A percentile compares a stretch with the other conserved stretches of the same genome.
These are phyloP conservation scores for Eupithecia pulchellata DNA, from an alignment of 2,888 invertebrate species.

Conservation along the genomic window DNA sequence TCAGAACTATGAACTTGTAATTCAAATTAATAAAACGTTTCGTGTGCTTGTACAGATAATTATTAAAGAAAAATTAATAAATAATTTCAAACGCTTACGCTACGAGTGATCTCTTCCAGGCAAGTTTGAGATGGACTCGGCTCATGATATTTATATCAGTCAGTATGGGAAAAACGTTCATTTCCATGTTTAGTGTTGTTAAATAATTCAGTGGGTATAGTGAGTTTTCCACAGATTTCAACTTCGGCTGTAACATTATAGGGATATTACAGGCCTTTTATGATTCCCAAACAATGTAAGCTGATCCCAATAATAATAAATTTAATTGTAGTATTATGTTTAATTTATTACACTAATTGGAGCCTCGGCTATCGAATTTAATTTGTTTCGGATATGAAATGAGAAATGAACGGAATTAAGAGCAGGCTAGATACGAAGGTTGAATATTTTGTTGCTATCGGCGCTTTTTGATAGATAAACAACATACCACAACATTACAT, in stretches of 20 bases:
- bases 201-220: background rate
- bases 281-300: slow-evolving; percentile 31
- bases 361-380: slow-evolving; percentile 10
- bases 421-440: background rate
- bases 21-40: too few species aligned
- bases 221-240: background rate
- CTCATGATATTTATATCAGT: too few species aligned
- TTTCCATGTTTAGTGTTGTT: too few species aligned
- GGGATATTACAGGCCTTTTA: slow-evolving; percentile 26
- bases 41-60: too few species aligned
- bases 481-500: too few species aligned
- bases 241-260: slow-evolving; percentile 16
- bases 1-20: too few species aligned
- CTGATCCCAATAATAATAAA: slow-evolving; percentile 30
- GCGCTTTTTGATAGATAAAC: background rate
- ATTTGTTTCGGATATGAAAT: slow-evolving; percentile 13
- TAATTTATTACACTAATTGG: slow-evolving; percentile 33
- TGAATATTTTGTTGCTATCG: background rate
- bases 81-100: too few species aligned
- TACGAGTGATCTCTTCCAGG: too few species aligned
- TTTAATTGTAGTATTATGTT: slow-evolving; percentile 25
- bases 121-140: too few species aligned
- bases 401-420: slow-evolving; percentile 1
- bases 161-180: too few species aligned
- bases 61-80: too few species aligned